Evolutionary conservation across 2,797 vertebrate species (phyloP).

Genomic region (Enoplosus armatus): DNA sequence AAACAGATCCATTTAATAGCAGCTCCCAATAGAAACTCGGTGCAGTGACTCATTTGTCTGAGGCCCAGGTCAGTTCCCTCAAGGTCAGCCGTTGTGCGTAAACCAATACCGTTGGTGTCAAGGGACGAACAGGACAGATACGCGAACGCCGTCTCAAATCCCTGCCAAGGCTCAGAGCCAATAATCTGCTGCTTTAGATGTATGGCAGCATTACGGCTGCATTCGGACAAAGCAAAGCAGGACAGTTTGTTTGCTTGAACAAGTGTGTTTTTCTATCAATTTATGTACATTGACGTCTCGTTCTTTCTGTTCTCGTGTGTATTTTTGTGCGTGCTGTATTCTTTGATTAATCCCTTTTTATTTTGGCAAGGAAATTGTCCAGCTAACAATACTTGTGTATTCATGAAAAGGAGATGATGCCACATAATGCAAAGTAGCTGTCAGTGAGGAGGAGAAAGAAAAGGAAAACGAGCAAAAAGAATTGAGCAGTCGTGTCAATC

Average conservation of each 20-base stretch:
- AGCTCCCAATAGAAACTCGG: conserved; percentile 41
- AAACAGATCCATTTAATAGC: conserved; percentile 60
- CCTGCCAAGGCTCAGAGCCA: conserved; percentile 29
- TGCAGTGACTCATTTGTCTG: conserved; percentile 51
- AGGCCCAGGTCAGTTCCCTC: conserved; percentile 36
- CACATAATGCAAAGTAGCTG: conserved; percentile 51
- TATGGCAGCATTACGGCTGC: conserved; percentile 29
- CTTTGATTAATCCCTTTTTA: conserved; percentile 48
- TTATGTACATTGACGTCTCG: conserved; percentile 1
- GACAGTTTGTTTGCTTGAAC: conserved; percentile 36
- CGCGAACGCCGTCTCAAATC: conserved; percentile 24
- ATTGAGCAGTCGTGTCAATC: conserved; percentile 29
- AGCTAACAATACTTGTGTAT: conserved; percentile 31
- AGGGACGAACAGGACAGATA: conserved; percentile 35
- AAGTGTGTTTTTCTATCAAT: conserved; percentile 21
- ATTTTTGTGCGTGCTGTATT: conserved; percentile 25
- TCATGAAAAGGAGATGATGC: conserved; percentile 43
- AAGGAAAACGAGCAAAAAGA: not conserved
- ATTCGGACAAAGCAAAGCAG: conserved; percentile 25
- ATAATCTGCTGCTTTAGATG: conserved; percentile 57
- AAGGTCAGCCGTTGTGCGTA: conserved; percentile 49
- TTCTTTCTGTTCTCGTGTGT: conserved; percentile 3
- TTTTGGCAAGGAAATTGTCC: conserved; percentile 10
- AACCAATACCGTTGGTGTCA: conserved; percentile 42
- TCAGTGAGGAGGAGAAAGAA: conserved; percentile 7